These are phyloP conservation scores for Saguinus imperator DNA, from an alignment of 2,113 vertebrate species.

Conservation along the genomic window DNA sequence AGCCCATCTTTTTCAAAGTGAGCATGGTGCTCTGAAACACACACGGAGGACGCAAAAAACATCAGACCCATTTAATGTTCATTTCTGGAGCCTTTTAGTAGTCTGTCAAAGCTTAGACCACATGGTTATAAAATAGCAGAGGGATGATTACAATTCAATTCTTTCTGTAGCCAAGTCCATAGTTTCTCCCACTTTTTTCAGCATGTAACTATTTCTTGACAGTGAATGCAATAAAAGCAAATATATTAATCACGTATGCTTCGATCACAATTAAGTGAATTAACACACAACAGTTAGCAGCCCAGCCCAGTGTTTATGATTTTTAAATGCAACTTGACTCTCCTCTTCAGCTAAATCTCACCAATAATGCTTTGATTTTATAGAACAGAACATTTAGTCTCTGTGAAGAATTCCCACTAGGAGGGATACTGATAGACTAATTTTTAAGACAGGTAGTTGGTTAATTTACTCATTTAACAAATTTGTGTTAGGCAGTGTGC, in stretches of 20 bases:
- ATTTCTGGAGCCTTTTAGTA: background rate
- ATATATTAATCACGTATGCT: rapidly evolving
- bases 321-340: background rate
- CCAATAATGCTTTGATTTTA: background rate
- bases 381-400: background rate
- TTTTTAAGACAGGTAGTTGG: background rate
- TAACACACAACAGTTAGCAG: background rate
- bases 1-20: background rate
- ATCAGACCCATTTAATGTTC: background rate
- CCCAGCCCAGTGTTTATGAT: background rate
- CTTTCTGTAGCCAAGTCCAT: background rate
- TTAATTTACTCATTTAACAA: background rate
- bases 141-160: background rate
- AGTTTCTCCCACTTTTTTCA: background rate
- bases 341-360: background rate
- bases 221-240: background rate
- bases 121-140: background rate
- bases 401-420: background rate
- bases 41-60: background rate
- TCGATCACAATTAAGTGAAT: background rate
- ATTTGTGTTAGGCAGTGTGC: background rate
- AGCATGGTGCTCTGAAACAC: too few relatives aligned
- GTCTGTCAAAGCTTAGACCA: background rate
- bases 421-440: background rate
- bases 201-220: too few relatives aligned